Evolutionary conservation across 2,113 vertebrate species (phyloP).

Genomic region (Eolophus roseicapilla): DNA sequence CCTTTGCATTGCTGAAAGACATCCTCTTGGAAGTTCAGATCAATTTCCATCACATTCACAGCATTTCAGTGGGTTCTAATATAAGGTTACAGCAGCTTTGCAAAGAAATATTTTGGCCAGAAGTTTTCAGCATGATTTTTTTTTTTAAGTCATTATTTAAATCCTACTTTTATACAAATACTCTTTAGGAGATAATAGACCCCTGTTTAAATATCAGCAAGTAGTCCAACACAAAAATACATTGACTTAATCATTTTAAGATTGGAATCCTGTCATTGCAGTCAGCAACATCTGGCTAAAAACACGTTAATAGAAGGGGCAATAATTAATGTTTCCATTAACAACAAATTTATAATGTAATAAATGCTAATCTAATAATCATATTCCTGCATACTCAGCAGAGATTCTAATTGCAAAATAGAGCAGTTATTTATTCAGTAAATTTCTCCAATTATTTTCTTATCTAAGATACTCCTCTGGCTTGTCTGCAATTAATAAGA

Average conservation of each 20-base stretch:
- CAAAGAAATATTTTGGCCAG: background rate
- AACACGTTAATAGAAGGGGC: background rate
- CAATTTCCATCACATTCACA: background rate
- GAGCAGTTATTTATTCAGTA: background rate
- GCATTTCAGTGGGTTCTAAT: background rate
- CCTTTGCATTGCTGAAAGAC: background rate
- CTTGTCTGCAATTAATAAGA: background rate
- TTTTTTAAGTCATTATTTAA: no score
- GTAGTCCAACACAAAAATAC: no score
- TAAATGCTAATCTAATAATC: background rate
- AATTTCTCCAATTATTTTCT: background rate
- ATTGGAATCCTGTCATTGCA: background rate
- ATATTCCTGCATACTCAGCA: background rate
- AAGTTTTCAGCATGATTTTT: background rate
- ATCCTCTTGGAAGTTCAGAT: background rate
- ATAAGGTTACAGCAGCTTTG: background rate
- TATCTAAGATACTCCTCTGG: background rate
- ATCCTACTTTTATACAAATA: no score
- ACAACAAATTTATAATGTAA: background rate
- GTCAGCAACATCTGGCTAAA: background rate
- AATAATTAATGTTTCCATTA: background rate
- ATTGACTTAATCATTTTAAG: background rate
- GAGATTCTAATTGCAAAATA: background rate
- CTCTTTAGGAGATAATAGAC: no score
- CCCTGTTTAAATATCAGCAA: no score